Base-by-base conservation (phyloP, 1,140 invertebrate species). In the Spodoptera frugiperda region DNA sequence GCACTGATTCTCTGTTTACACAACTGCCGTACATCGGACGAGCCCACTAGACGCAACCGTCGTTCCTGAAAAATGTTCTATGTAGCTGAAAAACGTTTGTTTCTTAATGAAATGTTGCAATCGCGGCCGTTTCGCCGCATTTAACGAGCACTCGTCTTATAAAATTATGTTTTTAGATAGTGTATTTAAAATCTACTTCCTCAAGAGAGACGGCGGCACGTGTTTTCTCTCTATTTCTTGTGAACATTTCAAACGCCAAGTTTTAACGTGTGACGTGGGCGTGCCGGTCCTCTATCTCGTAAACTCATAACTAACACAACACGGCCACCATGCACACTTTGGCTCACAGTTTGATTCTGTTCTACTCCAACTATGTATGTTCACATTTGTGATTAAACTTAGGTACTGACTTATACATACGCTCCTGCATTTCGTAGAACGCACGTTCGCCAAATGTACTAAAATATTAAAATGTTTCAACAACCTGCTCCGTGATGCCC, bases 391-490 rank as follows among this genome's bases (percentile, higher is more conserved):
- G 39, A 68, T 68, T 68, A 33, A 68, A 68, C 30, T 54, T 57
- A 72, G 30, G 11, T 46, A 55, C 53, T 19, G n/a, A 72, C 25
- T 55, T 17, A 11, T 21, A 44, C 14, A 57, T 39, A 39, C 33
- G 33, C 68, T 44, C 14, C 51, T 72, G 67, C 48, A 70, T 44
- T 70, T 54, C 9, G 68, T 21, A 71, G 12, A 48, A 19, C 17
- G n/a, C 71, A 73, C 71, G 71, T 51, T 30, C 70, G 17, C 44
- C 44, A 61, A 46, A 73, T 73, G 61, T 46, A 73, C 55, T 73
- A 46, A 73, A 73, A 73, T 73, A 61, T 73, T 73, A 51, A 73
- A 19, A 15, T 46, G 68, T 46, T 73, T 33, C 55, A 59, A 73
- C 54, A 61, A 61, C 53, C 53, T 51, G 51, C 53, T 30, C 21